Evolutionary conservation across 2,888 invertebrate genomes (phyloP), one percentile per base, ranked within the genome.

Genomic region (Dynastes tityus): DNA sequence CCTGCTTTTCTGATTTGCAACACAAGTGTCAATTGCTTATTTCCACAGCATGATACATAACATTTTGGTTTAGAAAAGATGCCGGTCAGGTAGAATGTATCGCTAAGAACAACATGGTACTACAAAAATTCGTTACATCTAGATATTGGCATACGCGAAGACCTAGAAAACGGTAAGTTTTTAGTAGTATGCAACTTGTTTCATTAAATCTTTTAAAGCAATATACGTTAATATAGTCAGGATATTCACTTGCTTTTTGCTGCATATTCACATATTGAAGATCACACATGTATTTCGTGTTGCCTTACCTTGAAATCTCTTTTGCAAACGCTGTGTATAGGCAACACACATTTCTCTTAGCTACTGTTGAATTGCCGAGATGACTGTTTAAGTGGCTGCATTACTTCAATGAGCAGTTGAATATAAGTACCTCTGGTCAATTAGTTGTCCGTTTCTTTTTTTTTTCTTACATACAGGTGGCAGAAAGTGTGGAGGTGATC

Each of bases 91-190:
- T 78, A 77, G 74, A 68, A 80, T 80, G 79, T 61, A 40, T 76
- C 64, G 53, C 78, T 49, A 79, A 82, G 78, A 81, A 78, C 84
- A 84, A 82, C 79, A 89, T 89, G 89, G 89, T 89, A 75, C 85
- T 89, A 77, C 88, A 88, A 81, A 88, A 88, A 83, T 84, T 88
- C 81, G 88, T 88, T 40, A 84, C 88, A 51, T 86, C 87, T 27
- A 86, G 87, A 78, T 87, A 88, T 83, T 88, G 88, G 88, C 85
- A 88, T 83, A 83, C 86, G 16, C 83, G 88, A 78, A 85, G 86
- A 80, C 83, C 85, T 11, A 84, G 85, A 79, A 88, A 87, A 81
- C 85, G 87, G 88, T 88, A 83, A 87, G 87, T 86, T 74, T 45
- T 11, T 11, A 45, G 8, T 45, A 45, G 45, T 11, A 9, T 45